Percentiles rank a stretch among this genome's conserved stretches.
Evolutionary conservation across 1,140 invertebrate genomes (phyloP).

Genomic region (Listronotus bonariensis): DNA sequence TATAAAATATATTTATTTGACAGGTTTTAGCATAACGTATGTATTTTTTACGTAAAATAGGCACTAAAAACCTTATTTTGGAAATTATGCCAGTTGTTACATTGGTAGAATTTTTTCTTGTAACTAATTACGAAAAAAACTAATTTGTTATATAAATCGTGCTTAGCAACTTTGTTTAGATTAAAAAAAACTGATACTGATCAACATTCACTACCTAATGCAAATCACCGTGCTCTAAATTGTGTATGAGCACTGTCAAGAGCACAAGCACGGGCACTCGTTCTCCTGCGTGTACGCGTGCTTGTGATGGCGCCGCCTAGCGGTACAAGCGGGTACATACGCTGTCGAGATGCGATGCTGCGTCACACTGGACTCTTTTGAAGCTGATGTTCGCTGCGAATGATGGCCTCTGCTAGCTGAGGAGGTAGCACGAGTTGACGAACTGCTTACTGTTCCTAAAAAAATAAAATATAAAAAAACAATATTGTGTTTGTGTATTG

Average conservation of each 20-base stretch:
- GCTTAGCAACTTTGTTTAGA: too few species aligned
- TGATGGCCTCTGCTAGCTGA: not conserved
- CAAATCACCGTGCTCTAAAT: slow-evolving; percentile 7
- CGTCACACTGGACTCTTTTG: slow-evolving; percentile 32
- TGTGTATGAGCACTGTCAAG: slow-evolving; percentile 41
- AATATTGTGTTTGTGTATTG: too few species aligned
- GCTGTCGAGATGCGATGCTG: slow-evolving; percentile 50
- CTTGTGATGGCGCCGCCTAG: slow-evolving; percentile 45
- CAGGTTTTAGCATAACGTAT: too few species aligned
- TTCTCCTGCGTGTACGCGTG: slow-evolving; percentile 44
- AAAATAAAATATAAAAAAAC: not conserved
- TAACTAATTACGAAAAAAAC: too few species aligned
- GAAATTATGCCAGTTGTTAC: too few species aligned
- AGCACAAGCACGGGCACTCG: slow-evolving; percentile 54
- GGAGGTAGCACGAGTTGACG: too few species aligned
- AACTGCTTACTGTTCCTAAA: slow-evolving; percentile 17
- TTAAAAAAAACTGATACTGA: slow-evolving; percentile 31
- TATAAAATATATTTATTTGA: too few species aligned
- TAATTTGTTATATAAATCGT: too few species aligned
- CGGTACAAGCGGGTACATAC: slow-evolving; percentile 55
- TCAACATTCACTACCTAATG: slow-evolving; percentile 48
- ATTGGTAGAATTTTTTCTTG: too few species aligned
- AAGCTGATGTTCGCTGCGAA: not conserved
- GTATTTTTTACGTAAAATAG: too few species aligned
- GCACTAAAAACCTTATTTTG: too few species aligned